These are phyloP conservation scores for Zaprionus nigranus DNA, from an alignment of 1,140 invertebrate species.

Conservation along the genomic window DNA sequence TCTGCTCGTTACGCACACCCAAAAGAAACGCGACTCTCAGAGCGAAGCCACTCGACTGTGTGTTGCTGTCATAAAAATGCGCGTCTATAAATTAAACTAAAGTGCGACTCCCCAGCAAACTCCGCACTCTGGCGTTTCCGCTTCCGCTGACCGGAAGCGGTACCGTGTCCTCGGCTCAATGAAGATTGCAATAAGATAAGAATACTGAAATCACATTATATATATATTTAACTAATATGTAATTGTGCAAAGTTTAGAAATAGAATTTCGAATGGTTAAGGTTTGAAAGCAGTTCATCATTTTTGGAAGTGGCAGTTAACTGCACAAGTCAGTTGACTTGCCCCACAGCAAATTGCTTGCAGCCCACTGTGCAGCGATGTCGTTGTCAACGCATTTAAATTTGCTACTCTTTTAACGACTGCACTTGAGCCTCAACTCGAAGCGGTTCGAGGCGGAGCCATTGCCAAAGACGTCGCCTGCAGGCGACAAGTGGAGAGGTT, in stretches of 20 bases:
- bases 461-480: conserved; percentile 40
- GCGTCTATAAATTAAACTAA: conserved; percentile 78
- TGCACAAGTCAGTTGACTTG: neutral
- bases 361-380: conserved; percentile 32
- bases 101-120: conserved; percentile 61
- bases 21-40: conserved; percentile 34
- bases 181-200: neutral
- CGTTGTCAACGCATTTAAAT: conserved; percentile 76
- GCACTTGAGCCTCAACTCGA: conserved; percentile 57
- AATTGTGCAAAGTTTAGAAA: neutral
- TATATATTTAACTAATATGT: neutral
- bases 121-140: conserved; percentile 59
- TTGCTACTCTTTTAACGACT: conserved; percentile 76
- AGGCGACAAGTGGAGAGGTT: conserved; percentile 15
- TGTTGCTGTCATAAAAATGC: conserved; percentile 79
- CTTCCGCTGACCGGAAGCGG: conserved; percentile 55
- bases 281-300: neutral
- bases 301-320: no score
- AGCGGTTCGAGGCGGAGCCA: conserved; percentile 32
- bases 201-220: neutral
- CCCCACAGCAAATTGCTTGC: neutral
- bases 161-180: conserved; percentile 13
- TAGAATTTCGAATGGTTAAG: neutral
- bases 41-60: conserved; percentile 51
- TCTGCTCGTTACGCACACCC: conserved; percentile 5